Conservation (phyloP, 2,113 vertebrate species). For the Chiloscyllium plagiosum region DNA sequence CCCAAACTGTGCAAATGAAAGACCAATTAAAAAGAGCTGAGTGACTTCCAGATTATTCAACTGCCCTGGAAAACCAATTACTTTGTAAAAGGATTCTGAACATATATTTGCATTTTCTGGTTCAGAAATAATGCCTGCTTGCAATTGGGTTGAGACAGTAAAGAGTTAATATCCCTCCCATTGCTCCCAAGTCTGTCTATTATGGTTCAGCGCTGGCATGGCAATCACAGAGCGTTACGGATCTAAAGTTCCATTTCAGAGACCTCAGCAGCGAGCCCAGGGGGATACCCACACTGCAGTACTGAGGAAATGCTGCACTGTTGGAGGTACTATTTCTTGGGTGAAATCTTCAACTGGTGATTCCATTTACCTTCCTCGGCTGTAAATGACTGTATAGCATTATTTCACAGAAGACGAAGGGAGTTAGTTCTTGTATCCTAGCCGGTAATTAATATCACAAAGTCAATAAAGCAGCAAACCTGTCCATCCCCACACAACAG, state of each 20-base stretch:
- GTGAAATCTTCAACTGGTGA: background rate
- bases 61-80: background rate
- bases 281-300: background rate
- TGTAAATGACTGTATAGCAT: no score
- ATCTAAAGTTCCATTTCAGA: background rate
- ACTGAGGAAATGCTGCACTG: background rate
- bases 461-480: background rate
- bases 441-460: background rate
- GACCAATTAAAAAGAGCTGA: background rate
- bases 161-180: background rate
- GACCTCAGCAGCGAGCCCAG: background rate
- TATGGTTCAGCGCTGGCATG: no score
- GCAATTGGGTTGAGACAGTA: background rate
- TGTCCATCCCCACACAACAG: background rate
- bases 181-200: background rate
- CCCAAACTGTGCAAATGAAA: background rate
- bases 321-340: background rate
- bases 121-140: background rate
- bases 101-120: background rate
- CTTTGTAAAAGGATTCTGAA: background rate
- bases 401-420: background rate
- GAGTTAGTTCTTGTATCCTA: background rate
- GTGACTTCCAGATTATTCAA: background rate
- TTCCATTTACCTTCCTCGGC: background rate
- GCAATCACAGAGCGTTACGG: background rate